A percentile compares a stretch with the other conserved stretches of the same genome.
These are phyloP conservation scores for Hystrix cristata DNA, from an alignment of 2,113 vertebrate species.

Conservation along the genomic window DNA sequence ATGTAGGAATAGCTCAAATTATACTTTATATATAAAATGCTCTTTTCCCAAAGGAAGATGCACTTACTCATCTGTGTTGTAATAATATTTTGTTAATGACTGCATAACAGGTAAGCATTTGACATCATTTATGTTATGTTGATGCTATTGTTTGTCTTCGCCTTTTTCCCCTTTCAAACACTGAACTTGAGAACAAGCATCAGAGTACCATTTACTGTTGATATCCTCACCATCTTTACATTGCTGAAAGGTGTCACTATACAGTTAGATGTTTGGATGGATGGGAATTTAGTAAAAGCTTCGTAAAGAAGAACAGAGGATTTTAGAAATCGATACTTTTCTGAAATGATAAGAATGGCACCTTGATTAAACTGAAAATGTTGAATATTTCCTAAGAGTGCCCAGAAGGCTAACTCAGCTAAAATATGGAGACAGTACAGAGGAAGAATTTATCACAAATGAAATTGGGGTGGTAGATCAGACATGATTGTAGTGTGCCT, in stretches of 20 bases:
- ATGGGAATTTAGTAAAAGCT: neutral
- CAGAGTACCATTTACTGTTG: neutral
- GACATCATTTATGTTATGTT: neutral
- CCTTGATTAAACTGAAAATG: conserved; percentile 36
- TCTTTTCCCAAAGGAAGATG: neutral
- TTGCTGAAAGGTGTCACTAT: neutral
- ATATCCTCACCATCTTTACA: neutral
- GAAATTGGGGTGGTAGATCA: neutral
- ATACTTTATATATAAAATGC: neutral
- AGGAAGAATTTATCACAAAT: neutral
- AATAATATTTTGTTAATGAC: neutral
- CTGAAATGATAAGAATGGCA: neutral
- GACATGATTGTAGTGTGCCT: neutral
- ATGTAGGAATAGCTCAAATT: neutral
- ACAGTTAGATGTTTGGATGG: neutral
- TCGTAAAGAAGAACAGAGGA: neutral
- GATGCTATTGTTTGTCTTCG: neutral
- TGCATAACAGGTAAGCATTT: neutral
- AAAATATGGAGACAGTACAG: neutral
- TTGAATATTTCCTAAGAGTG: neutral
- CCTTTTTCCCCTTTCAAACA: neutral
- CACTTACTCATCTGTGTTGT: neutral
- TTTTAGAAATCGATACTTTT: conserved; percentile 15
- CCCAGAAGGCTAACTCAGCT: neutral
- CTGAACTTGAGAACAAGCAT: neutral